These are phyloP conservation scores for Sialia sialis DNA, from an alignment of 2,113 vertebrate species.

Conservation along the genomic window DNA sequence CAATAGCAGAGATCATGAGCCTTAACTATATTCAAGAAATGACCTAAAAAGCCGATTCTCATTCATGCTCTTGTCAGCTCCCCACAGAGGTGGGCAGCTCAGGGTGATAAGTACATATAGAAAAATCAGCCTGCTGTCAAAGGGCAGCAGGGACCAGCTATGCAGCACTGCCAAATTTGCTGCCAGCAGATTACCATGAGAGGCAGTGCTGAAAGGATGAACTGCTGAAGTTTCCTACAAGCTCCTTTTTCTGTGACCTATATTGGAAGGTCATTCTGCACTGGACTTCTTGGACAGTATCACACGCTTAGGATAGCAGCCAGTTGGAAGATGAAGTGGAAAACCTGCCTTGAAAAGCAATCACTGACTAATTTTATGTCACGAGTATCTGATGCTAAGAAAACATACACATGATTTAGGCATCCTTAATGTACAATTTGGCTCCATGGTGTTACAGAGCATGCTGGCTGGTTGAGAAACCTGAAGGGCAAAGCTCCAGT, in stretches of 20 bases:
- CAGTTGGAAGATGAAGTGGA: constrained; percentile 56
- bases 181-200: constrained; percentile 7
- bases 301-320: constrained; percentile 33
- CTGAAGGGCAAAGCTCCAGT: background rate
- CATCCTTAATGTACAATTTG: background rate
- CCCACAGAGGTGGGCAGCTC: background rate
- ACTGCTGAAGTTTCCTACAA: constrained; percentile 34
- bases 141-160: background rate
- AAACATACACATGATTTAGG: background rate
- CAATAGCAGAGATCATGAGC: background rate
- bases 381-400: constrained; percentile 23
- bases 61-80: background rate
- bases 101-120: background rate
- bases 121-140: constrained; percentile 5
- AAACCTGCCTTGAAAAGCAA: constrained; percentile 53
- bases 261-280: constrained; percentile 37
- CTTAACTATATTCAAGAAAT: background rate
- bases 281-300: constrained; percentile 33
- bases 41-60: background rate
- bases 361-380: constrained; percentile 50
- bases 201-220: constrained; percentile 8
- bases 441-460: background rate
- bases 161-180: background rate
- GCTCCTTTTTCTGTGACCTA: constrained; percentile 44
- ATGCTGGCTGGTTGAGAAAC: background rate